Percentiles rank a stretch among this genome's conserved stretches.
Evolutionary conservation across 2,797 vertebrate genomes (phyloP).

Genomic region (Myiothlypis chrysogaster): DNA sequence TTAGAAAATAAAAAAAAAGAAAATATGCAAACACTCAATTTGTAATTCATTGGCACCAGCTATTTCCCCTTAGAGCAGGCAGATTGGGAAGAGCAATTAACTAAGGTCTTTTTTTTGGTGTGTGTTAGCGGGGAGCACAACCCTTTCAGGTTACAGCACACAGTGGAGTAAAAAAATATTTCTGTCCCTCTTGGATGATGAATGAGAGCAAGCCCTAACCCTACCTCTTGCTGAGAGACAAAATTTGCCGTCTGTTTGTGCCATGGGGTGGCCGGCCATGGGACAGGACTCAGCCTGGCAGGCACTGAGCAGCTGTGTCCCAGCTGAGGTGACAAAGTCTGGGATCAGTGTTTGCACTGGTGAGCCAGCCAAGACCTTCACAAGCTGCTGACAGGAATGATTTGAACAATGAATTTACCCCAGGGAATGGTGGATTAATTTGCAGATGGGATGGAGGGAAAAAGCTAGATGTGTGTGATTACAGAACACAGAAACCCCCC

Average conservation of each 20-base stretch:
- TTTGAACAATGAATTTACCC: background rate
- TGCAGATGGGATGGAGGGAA: background rate
- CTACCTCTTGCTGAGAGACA: background rate
- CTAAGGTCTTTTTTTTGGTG: background rate
- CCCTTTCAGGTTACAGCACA: background rate
- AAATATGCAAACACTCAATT: background rate
- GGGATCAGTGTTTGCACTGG: background rate
- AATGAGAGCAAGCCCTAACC: background rate
- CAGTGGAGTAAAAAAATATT: background rate
- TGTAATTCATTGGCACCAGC: background rate
- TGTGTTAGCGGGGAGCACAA: background rate
- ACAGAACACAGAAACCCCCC: background rate
- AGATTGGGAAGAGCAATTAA: background rate
- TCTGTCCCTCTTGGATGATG: background rate
- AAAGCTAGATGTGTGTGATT: background rate
- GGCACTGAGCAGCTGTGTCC: background rate
- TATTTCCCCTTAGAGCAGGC: background rate
- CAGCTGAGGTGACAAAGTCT: background rate
- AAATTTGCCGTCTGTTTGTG: background rate
- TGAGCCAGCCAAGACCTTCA: background rate
- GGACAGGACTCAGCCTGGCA: background rate
- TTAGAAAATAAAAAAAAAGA: background rate
- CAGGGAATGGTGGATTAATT: background rate
- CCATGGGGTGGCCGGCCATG: fast-evolving
- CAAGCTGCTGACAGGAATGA: conserved; percentile 15